Percentiles rank a stretch among this genome's conserved stretches.
phyloP scores from a whole-genome alignment of 2,113 vertebrate genomes.

The Fulmarus glacialis region DNA sequence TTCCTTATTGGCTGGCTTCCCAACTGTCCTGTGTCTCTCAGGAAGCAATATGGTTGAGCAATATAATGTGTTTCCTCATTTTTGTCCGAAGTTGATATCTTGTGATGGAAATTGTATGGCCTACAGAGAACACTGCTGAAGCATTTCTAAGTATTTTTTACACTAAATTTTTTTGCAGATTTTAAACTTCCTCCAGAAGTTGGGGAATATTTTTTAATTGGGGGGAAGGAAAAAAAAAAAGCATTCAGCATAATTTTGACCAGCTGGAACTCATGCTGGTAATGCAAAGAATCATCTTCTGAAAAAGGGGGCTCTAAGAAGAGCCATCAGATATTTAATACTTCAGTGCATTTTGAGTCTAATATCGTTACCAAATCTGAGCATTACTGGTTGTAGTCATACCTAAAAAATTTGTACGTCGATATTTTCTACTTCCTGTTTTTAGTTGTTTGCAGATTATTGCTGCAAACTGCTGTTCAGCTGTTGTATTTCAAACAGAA shows the following conservation, averaged over 20 bases:
- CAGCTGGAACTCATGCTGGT: neutral
- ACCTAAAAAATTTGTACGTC: neutral
- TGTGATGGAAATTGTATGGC: neutral
- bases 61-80: neutral
- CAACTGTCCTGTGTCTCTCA: neutral
- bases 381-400: neutral
- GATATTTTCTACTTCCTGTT: neutral
- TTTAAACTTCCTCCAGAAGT: neutral
- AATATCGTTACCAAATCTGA: neutral
- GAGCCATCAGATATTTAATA: neutral
- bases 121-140: neutral
- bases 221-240: too few species aligned
- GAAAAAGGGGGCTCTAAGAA: neutral
- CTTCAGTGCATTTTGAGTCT: neutral
- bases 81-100: neutral
- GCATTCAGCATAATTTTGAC: neutral
- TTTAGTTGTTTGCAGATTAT: neutral
- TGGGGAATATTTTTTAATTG: neutral
- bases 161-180: neutral
- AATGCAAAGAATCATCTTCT: neutral
- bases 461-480: neutral
- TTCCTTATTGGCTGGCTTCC: neutral
- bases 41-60: neutral
- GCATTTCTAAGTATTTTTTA: neutral
- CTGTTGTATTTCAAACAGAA: neutral